Conservation (phyloP, 2,113 vertebrate genomes). For the Triplophysa siluroides region DNA sequence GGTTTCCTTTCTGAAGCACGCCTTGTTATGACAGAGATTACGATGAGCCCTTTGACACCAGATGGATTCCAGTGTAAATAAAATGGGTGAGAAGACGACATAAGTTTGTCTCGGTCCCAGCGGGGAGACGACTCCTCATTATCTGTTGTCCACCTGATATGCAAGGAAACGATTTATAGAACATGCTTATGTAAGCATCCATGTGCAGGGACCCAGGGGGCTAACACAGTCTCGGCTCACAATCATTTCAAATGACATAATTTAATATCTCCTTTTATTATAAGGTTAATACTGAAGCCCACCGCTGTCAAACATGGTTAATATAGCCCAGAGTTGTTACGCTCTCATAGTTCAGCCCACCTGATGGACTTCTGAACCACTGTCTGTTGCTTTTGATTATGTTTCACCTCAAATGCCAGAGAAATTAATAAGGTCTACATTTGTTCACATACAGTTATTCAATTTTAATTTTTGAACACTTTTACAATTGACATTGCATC, state of each 20-base stretch:
- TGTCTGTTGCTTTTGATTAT: too few species aligned
- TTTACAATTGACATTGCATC: too few species aligned
- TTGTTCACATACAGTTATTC: too few species aligned
- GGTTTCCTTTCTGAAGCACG: background rate
- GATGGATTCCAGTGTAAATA: background rate
- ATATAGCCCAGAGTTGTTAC: background rate
- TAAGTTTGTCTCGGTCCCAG: background rate
- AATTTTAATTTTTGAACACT: too few species aligned
- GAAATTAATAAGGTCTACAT: too few species aligned
- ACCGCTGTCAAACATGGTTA: background rate
- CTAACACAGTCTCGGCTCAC: background rate
- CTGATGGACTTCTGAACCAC: too few species aligned
- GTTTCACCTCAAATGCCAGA: too few species aligned
- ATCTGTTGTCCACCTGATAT: conserved; percentile 11
- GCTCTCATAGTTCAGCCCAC: too few species aligned
- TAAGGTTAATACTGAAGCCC: background rate
- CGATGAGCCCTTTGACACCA: background rate
- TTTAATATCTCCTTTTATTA: too few species aligned
- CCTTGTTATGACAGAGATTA: background rate
- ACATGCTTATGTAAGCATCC: conserved; percentile 20
- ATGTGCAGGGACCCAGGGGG: background rate
- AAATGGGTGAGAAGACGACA: background rate
- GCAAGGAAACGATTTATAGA: conserved; percentile 7
- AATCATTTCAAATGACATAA: too few species aligned
- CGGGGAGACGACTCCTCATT: conserved; percentile 13